These are phyloP conservation scores for Cavia aperea DNA, from an alignment of 2,113 vertebrate genomes.

Conservation along the genomic window DNA sequence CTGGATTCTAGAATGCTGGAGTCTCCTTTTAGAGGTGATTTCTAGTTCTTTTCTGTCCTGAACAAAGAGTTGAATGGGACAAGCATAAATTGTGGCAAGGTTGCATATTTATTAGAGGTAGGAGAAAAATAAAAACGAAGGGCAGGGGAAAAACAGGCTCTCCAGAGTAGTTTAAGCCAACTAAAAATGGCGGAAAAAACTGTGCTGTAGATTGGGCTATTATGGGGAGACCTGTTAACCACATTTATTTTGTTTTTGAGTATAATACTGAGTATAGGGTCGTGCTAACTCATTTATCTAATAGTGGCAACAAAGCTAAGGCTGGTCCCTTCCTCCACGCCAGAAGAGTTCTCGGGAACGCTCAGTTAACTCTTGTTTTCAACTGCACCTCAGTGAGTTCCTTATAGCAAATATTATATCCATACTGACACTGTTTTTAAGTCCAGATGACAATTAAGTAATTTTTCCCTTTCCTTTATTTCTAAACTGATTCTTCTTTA, in stretches of 20 bases:
- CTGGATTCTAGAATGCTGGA: not conserved
- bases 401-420: not conserved
- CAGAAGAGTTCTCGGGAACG: not conserved
- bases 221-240: not conserved
- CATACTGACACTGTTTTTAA: not conserved
- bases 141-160: not conserved
- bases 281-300: not conserved
- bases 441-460: not conserved
- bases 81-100: not conserved
- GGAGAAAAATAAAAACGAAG: not conserved
- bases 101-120: not conserved
- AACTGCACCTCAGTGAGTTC: not conserved
- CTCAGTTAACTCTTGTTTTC: not conserved
- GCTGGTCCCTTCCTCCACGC: not conserved
- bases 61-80: not conserved
- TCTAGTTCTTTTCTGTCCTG: not conserved
- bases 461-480: not conserved
- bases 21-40: not conserved
- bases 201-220: not conserved
- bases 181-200: not conserved
- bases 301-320: not conserved
- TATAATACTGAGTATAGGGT: not conserved
- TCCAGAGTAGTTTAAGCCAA: not conserved
- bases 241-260: not conserved
- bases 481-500: not conserved